Base-by-base conservation (phyloP, 2,113 vertebrate species). In the Phycodurus eques region DNA sequence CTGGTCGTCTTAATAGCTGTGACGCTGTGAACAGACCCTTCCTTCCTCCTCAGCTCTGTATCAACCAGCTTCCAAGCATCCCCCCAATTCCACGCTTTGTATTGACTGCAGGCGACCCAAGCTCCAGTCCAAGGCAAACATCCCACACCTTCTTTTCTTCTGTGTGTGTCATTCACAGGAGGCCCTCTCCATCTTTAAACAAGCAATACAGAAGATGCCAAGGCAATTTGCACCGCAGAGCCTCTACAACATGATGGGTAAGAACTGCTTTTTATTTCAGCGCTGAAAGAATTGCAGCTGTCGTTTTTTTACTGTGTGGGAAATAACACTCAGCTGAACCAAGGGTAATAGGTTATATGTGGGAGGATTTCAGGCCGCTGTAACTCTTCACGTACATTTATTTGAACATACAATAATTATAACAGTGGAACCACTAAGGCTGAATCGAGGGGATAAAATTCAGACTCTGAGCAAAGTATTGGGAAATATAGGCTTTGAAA, bases 211-310 rank as follows among this genome's bases (percentile, higher is more conserved):
- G 91, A 99, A 98, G 93, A 99, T 99, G 97, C 98, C 98, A 27
- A 93, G 93, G 71, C 97, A 98, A 68, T 99, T 98, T 94, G 95
- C 96, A 77, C 97, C 98, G 20, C 98, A 99, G 88, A 99, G 98
- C 82, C 94, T 99, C 68, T 99, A 98, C 92, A 99, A 99, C 90
- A 99, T 99, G 98, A 98, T 99, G 95, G 98, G 98, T 99, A 89
- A 95, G 96, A 91, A 72, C 73, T 61, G 61, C 60, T 79, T 76
- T 70, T 79, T 62, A 7, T 66, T 47, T 83, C 68, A 31, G 13
- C 11, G 31, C 11, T 57, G 17, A 17, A 22, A 64, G 20, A 31
- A 67, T 31, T 42, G 53, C 57, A 74, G 51, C 61, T 63, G 13
- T 63, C 68, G 60, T 35, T 77, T 59, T 39, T 80, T 54, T 27